Evolutionary conservation across 2,797 vertebrate species (phyloP).

Genomic region (Harpagifer antarcticus): DNA sequence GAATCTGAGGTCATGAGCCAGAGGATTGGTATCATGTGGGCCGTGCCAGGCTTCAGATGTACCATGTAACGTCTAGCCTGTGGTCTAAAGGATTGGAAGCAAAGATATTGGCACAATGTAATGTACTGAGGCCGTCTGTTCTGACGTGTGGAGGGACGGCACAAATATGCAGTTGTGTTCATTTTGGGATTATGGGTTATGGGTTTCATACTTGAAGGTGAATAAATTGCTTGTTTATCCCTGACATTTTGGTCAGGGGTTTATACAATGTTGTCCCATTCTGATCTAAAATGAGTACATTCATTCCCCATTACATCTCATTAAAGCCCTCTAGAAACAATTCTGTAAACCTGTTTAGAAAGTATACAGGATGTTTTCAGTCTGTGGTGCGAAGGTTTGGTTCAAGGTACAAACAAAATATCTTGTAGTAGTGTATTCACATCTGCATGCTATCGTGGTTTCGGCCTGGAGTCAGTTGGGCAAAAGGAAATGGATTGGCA

Average conservation of each 20-base stretch:
- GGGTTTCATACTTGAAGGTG: constrained; percentile 34
- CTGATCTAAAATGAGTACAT: constrained; percentile 30
- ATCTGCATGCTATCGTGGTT: constrained; percentile 24
- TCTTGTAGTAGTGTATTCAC: constrained; percentile 27
- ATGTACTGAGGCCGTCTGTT: constrained; percentile 37
- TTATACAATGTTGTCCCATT: constrained; percentile 24
- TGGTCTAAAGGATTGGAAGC: constrained; percentile 62
- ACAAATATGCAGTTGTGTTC: constrained; percentile 38
- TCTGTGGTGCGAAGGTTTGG: constrained; percentile 37
- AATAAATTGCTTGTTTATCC: constrained; percentile 32
- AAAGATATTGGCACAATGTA: constrained; percentile 48
- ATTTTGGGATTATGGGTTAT: constrained; percentile 45
- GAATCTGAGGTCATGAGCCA: constrained; percentile 67
- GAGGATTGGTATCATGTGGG: constrained; percentile 61
- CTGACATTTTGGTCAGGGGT: constrained; percentile 32
- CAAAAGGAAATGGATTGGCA: constrained; percentile 56
- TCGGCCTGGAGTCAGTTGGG: constrained; percentile 38
- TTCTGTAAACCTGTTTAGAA: constrained; percentile 36
- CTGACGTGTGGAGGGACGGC: constrained; percentile 26
- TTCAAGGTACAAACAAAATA: constrained; percentile 17
- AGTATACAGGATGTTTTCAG: constrained; percentile 39
- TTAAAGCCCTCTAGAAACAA: constrained; percentile 33
- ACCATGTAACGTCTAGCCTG: constrained; percentile 67
- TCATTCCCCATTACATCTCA: constrained; percentile 30
- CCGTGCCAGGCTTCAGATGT: constrained; percentile 63